Conservation (phyloP, 2,797 vertebrate species). For the Onychomys leucogaster region DNA sequence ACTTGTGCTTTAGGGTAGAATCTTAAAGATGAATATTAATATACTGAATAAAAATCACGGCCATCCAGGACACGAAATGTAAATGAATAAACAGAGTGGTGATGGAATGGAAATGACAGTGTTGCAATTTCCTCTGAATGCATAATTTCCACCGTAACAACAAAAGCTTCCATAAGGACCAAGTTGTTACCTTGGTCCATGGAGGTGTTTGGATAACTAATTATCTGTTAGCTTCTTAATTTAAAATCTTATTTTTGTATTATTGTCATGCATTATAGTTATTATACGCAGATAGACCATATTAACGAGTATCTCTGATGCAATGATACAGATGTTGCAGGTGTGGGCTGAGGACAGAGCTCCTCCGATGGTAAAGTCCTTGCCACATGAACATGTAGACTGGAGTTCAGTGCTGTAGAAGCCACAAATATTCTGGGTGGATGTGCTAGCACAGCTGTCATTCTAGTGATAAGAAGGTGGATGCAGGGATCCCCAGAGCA, state of each 20-base stretch:
- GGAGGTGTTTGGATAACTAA: slow-evolving; percentile 34
- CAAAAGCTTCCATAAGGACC: slow-evolving; percentile 57
- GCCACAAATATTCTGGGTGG: background rate
- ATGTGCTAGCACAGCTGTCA: background rate
- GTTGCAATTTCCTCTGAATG: background rate
- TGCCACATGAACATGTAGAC: background rate
- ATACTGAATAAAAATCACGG: slow-evolving; percentile 11
- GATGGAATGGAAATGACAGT: slow-evolving; percentile 30
- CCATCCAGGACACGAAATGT: slow-evolving; percentile 41
- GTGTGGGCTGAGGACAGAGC: background rate
- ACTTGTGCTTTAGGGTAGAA: background rate
- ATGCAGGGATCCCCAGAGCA: background rate
- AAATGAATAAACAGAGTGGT: slow-evolving; percentile 67
- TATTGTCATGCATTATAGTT: background rate
- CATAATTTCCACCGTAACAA: slow-evolving; percentile 22
- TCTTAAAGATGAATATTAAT: slow-evolving; percentile 54
- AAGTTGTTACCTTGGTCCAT: slow-evolving; percentile 43
- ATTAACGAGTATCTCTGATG: slow-evolving; percentile 44
- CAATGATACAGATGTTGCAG: background rate
- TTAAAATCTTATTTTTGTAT: slow-evolving; percentile 26
- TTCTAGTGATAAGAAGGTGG: background rate
- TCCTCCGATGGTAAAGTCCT: background rate
- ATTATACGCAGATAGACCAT: slow-evolving; percentile 4
- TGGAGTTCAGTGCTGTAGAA: background rate
- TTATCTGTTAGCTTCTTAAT: slow-evolving; percentile 58